phyloP scores from a whole-genome alignment of 2,113 vertebrate species.

The Gallinago media region DNA sequence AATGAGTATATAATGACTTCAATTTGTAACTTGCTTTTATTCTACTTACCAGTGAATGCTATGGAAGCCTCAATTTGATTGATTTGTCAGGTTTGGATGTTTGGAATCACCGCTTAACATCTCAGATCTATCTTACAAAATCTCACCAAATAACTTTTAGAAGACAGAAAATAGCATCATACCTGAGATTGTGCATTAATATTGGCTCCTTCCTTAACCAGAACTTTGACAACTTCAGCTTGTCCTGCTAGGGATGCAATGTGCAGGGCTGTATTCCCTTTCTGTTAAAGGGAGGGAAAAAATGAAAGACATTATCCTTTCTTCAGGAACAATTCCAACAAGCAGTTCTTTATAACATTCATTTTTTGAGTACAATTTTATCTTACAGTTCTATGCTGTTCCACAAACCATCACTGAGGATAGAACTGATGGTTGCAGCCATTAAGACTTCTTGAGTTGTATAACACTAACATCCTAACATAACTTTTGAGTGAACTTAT shows the following conservation, averaged over 20 bases:
- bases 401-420: neutral
- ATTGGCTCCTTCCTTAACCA: conserved; percentile 93
- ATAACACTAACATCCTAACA: neutral
- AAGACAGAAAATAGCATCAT: neutral
- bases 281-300: conserved; percentile 74
- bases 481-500: neutral
- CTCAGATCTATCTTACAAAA: neutral
- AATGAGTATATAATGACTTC: neutral
- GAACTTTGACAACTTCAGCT: conserved; percentile 90
- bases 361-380: neutral
- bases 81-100: neutral
- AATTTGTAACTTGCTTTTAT: neutral
- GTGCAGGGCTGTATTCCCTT: conserved; percentile 98
- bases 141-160: neutral
- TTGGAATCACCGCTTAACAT: neutral
- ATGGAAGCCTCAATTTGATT: neutral
- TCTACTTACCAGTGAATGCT: neutral
- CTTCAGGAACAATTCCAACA: neutral
- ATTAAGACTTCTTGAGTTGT: neutral
- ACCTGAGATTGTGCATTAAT: conserved; percentile 98
- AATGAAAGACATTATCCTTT: neutral
- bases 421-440: neutral
- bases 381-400: neutral
- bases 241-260: conserved; percentile 96
- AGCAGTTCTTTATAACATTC: neutral